Evolutionary conservation across 2,113 vertebrate genomes (phyloP), one percentile per base, ranked within the genome.

Genomic region (Antidorcas marsupialis): DNA sequence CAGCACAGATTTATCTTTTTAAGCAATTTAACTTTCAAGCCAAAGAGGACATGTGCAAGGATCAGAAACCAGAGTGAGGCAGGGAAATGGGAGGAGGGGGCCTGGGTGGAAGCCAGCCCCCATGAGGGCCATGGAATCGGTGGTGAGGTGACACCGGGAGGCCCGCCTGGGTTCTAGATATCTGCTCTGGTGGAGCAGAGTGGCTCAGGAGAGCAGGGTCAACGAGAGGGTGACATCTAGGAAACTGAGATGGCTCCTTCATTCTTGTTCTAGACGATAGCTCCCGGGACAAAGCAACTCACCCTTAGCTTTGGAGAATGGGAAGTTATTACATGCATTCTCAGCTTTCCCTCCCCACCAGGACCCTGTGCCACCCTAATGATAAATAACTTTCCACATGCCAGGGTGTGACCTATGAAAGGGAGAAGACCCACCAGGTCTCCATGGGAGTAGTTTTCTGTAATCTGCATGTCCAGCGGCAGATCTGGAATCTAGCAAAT

Each of bases 11-110:
- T 85, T 67, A 15, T 59, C 39, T 89, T 89, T 52, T 16, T 85
- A 36, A 50, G 50, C 28, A 45, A 43, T 7, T 78, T 53, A 36
- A 10, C 28, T 30, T 15, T 81, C 43, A 81, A 60, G 43, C 30
- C 52, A n/a, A 87, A 82, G 50, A 76, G n/a, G 33, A 27, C 53
- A 53, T 1, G 23, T 30, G 23, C 1, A 30, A 71, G 25, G 23
- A 43, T 16, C 6, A 23, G 82, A 50, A 21, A 28, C 47, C 71
- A 82, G 21, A 62, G 27, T 23, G 86, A 28, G 33, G 17, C 12
- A 13, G 14, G 13, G 7, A 81, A 47, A 4, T 33, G 45, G 2
- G 23, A 2, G 19, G 5, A 28, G 14, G 57, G 2, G 12, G 10
- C 33, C 17, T 45, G 36, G 23, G 45, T 57, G 19, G 76, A 55